Percentiles rank a stretch among this genome's conserved stretches.
These are phyloP conservation scores for Sipha flava DNA, from an alignment of 1,140 invertebrate genomes.

Conservation along the genomic window DNA sequence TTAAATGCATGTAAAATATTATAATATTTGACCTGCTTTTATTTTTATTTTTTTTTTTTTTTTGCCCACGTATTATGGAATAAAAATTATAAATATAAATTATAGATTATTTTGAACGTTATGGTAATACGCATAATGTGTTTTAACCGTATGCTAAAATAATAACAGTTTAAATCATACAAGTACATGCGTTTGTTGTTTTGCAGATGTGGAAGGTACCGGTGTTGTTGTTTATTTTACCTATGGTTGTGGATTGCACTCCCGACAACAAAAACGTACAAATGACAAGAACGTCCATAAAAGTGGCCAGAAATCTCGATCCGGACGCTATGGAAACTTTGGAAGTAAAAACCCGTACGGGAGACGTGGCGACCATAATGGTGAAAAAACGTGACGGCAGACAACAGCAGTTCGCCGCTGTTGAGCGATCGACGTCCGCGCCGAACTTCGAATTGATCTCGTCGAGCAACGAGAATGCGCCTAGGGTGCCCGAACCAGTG, in stretches of 20 bases:
- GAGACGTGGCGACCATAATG: slow-evolving; percentile 63
- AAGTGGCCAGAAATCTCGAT: slow-evolving; percentile 65
- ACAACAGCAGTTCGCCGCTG: background rate
- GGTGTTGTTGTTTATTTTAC: slow-evolving; percentile 15
- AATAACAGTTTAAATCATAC: background rate
- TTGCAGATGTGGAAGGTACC: slow-evolving; percentile 30
- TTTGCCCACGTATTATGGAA: background rate
- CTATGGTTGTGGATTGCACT: background rate
- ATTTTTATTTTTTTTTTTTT: no score
- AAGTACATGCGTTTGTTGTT: background rate
- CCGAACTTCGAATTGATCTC: background rate
- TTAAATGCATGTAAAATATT: background rate
- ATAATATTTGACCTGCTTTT: background rate
- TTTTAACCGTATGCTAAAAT: background rate
- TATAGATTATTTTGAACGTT: background rate
- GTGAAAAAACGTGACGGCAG: slow-evolving; percentile 59
- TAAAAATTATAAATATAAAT: background rate
- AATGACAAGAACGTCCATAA: slow-evolving; percentile 60
- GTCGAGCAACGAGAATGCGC: background rate
- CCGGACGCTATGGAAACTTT: slow-evolving; percentile 64
- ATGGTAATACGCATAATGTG: background rate
- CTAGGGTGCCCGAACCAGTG: slow-evolving; percentile 55
- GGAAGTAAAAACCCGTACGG: slow-evolving; percentile 62
- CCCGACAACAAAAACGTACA: slow-evolving; percentile 39
- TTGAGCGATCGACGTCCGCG: background rate